Conservation (phyloP, 2,113 vertebrate species). For the Rhynchopsitta pachyrhyncha region DNA sequence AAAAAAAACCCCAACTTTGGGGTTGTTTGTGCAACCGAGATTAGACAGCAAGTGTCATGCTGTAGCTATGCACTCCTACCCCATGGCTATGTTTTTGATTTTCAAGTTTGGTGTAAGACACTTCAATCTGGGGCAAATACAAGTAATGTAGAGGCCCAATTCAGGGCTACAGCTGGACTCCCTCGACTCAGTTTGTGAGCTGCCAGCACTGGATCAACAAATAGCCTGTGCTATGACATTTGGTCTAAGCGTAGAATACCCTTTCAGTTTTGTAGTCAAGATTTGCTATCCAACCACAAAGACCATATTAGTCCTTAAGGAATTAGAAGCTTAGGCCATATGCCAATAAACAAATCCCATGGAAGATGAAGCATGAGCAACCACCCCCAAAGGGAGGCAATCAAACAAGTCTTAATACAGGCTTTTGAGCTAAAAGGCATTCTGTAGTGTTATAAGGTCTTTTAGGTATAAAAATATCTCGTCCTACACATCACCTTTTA, state of each 20-base stretch:
- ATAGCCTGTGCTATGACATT: neutral
- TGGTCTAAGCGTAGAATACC: neutral
- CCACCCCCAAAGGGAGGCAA: neutral
- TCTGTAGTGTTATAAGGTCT: neutral
- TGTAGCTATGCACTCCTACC: neutral
- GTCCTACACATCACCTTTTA: neutral
- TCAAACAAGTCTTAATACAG: neutral
- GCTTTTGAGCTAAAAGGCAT: neutral
- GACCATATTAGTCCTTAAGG: neutral
- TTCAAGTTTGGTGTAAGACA: neutral
- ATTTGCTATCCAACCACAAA: neutral
- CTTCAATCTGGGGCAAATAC: neutral
- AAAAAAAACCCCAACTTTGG: neutral
- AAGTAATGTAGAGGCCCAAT: neutral
- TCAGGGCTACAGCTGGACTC: neutral
- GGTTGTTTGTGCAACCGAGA: neutral
- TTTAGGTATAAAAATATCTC: neutral
- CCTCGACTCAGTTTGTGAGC: neutral
- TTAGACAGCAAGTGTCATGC: neutral
- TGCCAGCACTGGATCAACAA: neutral
- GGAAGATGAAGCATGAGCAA: conserved; percentile 15
- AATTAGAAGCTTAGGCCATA: neutral
- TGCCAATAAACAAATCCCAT: conserved; percentile 7
- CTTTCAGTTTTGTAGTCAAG: neutral
- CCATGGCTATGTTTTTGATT: neutral